These are phyloP conservation scores for Ammospiza caudacuta DNA, from an alignment of 2,113 vertebrate species.

Conservation along the genomic window DNA sequence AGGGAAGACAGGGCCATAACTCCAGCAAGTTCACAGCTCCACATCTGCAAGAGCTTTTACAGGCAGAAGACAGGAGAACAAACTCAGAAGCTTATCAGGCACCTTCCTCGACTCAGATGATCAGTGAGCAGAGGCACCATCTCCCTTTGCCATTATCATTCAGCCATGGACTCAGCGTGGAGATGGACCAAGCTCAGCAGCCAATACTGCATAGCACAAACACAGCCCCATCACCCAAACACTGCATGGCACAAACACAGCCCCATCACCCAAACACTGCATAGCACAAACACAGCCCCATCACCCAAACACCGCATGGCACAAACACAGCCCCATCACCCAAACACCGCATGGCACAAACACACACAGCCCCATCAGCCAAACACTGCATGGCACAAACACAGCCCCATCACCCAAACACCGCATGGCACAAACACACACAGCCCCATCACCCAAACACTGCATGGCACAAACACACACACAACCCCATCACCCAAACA, in stretches of 20 bases:
- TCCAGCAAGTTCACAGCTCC: neutral
- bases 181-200: neutral
- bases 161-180: rapidly evolving
- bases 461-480: neutral
- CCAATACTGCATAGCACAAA: too few species aligned
- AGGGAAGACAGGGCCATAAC: neutral
- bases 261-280: too few species aligned
- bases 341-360: neutral
- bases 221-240: too few species aligned
- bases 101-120: neutral
- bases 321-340: too few species aligned
- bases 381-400: neutral
- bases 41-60: neutral
- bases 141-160: neutral
- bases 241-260: too few species aligned
- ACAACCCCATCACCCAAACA: too few species aligned
- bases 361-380: too few species aligned
- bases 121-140: neutral
- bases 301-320: too few species aligned
- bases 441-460: too few species aligned
- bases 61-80: neutral
- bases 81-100: neutral
- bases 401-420: too few species aligned
- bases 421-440: too few species aligned
- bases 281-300: too few species aligned